These are phyloP conservation scores for Eulacestoma nigropectus DNA, from an alignment of 2,113 vertebrate species.

Conservation along the genomic window DNA sequence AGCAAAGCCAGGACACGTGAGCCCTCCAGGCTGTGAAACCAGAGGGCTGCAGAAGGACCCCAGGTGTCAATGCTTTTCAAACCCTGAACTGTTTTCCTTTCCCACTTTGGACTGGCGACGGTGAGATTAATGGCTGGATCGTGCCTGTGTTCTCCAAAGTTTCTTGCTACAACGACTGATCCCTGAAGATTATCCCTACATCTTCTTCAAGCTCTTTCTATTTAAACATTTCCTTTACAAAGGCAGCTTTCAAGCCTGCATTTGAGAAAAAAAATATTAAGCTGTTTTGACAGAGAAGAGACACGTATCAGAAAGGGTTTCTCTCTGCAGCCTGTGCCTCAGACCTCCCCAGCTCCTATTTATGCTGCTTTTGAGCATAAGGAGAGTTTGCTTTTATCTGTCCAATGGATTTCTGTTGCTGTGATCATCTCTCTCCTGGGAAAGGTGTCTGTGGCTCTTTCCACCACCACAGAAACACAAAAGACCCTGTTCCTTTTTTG, in stretches of 20 bases:
- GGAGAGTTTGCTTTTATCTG: conserved; percentile 20
- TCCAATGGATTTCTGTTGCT: conserved; percentile 16
- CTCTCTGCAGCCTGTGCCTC: background rate
- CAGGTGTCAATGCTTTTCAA: background rate
- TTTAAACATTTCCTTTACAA: conserved; percentile 24
- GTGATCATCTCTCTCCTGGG: conserved; percentile 11
- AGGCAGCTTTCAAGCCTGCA: conserved; percentile 17
- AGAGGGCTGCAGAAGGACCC: background rate
- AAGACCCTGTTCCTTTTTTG: background rate
- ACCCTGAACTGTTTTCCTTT: background rate
- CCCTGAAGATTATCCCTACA: conserved; percentile 30
- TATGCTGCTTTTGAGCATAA: conserved; percentile 9
- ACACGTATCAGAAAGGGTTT: background rate
- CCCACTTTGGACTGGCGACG: background rate
- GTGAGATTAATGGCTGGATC: background rate
- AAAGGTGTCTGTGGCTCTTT: background rate
- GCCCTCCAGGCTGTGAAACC: background rate
- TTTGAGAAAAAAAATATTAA: conserved; percentile 20
- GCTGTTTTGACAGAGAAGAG: conserved; percentile 24
- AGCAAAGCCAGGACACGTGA: background rate
- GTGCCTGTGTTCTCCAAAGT: background rate
- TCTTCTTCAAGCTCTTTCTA: background rate
- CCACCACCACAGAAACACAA: background rate
- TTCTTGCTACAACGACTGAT: background rate
- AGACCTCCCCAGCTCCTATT: conserved; percentile 26